phyloP scores from a whole-genome alignment of 1,140 invertebrate genomes.

The Euglossa dilemma region DNA sequence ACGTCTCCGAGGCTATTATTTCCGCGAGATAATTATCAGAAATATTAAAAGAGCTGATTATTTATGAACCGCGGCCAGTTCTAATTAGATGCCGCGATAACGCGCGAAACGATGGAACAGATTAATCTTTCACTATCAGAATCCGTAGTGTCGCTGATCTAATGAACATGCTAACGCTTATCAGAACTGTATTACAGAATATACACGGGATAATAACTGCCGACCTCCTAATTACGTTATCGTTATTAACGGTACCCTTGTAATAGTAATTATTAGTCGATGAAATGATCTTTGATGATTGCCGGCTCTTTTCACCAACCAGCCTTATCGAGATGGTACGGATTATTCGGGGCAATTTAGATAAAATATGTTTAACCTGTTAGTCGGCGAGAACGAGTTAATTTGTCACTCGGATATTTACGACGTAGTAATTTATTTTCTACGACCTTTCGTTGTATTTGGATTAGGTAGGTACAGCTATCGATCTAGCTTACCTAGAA shows the following conservation, averaged over 20 bases:
- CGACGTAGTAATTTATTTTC: no score
- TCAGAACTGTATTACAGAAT: conserved; percentile 19
- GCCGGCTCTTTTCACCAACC: neutral
- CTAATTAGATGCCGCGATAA: conserved; percentile 8
- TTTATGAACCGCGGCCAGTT: neutral
- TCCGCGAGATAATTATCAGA: neutral
- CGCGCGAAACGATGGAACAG: neutral
- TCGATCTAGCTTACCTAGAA: no score
- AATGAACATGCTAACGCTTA: conserved; percentile 30
- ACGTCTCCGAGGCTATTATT: neutral
- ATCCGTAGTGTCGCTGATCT: conserved; percentile 4
- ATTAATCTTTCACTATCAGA: conserved; percentile 18
- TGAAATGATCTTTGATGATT: neutral
- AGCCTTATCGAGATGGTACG: neutral
- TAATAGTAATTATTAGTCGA: conserved; percentile 26
- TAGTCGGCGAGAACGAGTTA: no score
- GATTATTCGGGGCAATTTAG: no score
- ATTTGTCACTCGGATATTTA: no score
- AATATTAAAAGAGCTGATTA: conserved; percentile 11
- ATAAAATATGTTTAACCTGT: no score
- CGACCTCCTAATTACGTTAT: conserved; percentile 9
- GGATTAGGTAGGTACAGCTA: no score
- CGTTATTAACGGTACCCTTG: neutral
- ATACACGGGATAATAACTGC: conserved; percentile 16
- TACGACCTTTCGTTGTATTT: no score